phyloP scores from a whole-genome alignment of 1,140 invertebrate species.

The Atopsyche davidsoni region DNA sequence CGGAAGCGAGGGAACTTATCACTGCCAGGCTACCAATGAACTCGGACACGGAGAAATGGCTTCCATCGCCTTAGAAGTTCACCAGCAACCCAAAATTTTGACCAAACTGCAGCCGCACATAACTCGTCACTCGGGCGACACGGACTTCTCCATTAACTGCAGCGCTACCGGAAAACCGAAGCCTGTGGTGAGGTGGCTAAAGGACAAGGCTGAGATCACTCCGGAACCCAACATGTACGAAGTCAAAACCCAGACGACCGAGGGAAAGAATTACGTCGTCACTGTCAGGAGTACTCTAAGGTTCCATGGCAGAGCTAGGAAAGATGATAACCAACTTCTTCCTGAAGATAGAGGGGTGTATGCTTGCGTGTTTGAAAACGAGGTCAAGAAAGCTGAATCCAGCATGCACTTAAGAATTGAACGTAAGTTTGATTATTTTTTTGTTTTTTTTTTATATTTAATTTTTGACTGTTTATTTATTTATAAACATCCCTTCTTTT shows the following conservation, averaged over 20 bases:
- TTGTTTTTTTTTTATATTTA: not conserved
- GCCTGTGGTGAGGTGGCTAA: conserved; percentile 78
- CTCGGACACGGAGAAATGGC: conserved; percentile 78
- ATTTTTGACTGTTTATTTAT: not conserved
- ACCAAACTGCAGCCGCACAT: conserved; percentile 77
- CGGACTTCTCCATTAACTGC: conserved; percentile 74
- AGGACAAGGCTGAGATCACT: conserved; percentile 73
- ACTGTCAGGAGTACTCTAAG: conserved; percentile 78
- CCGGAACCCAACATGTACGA: conserved; percentile 71
- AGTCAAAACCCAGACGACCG: conserved; percentile 68
- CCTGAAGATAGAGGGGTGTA: conserved; percentile 82
- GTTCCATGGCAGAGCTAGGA: conserved; percentile 69
- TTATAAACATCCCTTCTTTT: conserved; percentile 32
- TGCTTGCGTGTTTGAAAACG: conserved; percentile 83
- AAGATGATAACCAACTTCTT: conserved; percentile 67
- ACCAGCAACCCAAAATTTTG: conserved; percentile 79
- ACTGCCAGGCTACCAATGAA: conserved; percentile 84
- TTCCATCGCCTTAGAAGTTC: conserved; percentile 74
- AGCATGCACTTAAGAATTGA: conserved; percentile 86
- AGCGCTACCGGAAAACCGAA: conserved; percentile 81
- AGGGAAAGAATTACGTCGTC: conserved; percentile 67
- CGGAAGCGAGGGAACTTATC: conserved; percentile 80
- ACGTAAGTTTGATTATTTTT: conserved; percentile 55
- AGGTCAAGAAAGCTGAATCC: conserved; percentile 78
- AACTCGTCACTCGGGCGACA: conserved; percentile 72